These are phyloP conservation scores for Microctonus hyperodae DNA, from an alignment of 2,888 invertebrate species.

Conservation along the genomic window DNA sequence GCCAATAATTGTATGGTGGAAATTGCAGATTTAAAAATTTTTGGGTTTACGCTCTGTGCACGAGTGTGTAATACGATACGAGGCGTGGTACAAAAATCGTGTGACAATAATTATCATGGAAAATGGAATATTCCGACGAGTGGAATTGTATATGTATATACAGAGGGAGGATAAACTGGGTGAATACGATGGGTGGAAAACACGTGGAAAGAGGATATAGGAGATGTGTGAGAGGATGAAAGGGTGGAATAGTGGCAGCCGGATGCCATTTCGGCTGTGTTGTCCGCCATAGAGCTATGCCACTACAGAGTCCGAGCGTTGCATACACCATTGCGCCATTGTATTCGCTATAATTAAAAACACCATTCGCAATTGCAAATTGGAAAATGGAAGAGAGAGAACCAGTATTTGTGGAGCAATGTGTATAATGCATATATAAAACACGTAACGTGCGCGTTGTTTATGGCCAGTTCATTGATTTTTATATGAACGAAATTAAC, in stretches of 20 bases:
- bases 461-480: slow-evolving; percentile 64
- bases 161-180: slow-evolving; percentile 18
- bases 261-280: slow-evolving; percentile 58
- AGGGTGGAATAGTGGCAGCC: slow-evolving; percentile 42
- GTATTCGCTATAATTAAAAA: slow-evolving; percentile 64
- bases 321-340: slow-evolving; percentile 50
- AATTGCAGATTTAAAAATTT: slow-evolving; percentile 5
- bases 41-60: not conserved
- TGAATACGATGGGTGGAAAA: slow-evolving; percentile 22
- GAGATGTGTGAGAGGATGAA: slow-evolving; percentile 8
- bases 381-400: slow-evolving; percentile 60
- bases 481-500: slow-evolving; percentile 62
- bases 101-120: slow-evolving; percentile 60
- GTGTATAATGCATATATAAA: not conserved
- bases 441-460: slow-evolving; percentile 50
- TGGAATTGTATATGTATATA: slow-evolving; percentile 28
- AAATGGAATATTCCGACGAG: slow-evolving; percentile 59
- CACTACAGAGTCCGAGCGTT: slow-evolving; percentile 30
- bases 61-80: not conserved
- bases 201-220: slow-evolving; percentile 8
- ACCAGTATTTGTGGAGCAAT: no score
- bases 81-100: slow-evolving; percentile 48
- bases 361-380: slow-evolving; percentile 64
- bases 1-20: not conserved
- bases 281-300: slow-evolving; percentile 39